Base-by-base conservation (phyloP, 2,888 invertebrate genomes). In the Tanytarsus gracilentus region DNA sequence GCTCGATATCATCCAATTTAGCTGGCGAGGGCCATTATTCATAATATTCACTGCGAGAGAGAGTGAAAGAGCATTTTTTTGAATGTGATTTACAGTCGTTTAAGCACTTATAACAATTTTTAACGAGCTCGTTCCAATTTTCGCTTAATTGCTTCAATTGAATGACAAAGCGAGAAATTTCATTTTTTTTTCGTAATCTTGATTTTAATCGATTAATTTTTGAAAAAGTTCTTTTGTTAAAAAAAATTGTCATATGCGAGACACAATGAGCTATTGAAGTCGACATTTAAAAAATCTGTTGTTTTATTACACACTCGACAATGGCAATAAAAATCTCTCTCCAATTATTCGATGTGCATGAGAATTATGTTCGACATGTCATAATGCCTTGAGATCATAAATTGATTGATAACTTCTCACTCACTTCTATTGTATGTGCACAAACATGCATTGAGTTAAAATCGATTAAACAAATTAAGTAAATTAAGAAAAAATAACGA, bases 91-190 rank as follows among this genome's bases (percentile, higher is more conserved):
- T 53, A 53, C 25, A 25, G 18, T 39, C 23, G 18, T 11, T 25
- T 36, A 26, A 55, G 14, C 33, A 21, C 27, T 26, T 27, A 39
- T 53, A 33, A 55, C 21, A 18, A 39, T 21, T 16, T 21, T 55
- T 55, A 55, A 55, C 55, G 55, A 55, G 55, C 23, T 9, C 33
- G 55, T 39, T 55, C 55, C 55, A 39, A 36, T 40, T 55, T n/a
- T 40, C 18, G 21, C 23, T 55, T 40, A 55, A 55, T 55, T 55
- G 55, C 18, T 40, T 55, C 40, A 55, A 55, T 55, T 55, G 55
- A 55, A 40, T 55, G 55, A 55, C 55, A 55, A 55, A 40, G 26
- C 39, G 23, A 52, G 26, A 21, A 21, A 44, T 16, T 23, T 11
- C 18, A 44, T 8, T n/a, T 14, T 11, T 9, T 9, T 44, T 44